Percentiles rank a stretch among this genome's conserved stretches.
These are phyloP conservation scores for Micrasema longulum DNA, from an alignment of 1,140 invertebrate species.

Conservation along the genomic window DNA sequence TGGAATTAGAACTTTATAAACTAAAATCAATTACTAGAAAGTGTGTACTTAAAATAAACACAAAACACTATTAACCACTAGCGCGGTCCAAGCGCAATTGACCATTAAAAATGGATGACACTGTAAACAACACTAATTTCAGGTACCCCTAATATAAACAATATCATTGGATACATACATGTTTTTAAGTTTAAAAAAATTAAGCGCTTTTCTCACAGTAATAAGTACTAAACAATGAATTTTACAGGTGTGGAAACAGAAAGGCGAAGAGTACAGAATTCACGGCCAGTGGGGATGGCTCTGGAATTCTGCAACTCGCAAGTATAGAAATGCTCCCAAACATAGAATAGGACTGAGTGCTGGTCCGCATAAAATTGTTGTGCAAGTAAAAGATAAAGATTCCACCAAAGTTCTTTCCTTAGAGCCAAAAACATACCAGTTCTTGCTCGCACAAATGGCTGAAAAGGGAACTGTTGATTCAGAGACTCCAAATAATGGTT, in stretches of 20 bases:
- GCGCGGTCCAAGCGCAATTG: too few relatives aligned
- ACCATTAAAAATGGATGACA: too few relatives aligned
- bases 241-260: conserved; percentile 93
- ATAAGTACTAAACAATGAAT: background rate
- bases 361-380: conserved; percentile 83
- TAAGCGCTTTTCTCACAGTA: background rate
- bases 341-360: conserved; percentile 70
- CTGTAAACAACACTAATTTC: too few relatives aligned
- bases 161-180: background rate
- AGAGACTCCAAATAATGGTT: conserved; percentile 60
- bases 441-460: conserved; percentile 66
- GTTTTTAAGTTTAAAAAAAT: background rate
- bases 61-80: too few relatives aligned
- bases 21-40: too few relatives aligned
- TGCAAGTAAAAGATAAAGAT: conserved; percentile 78
- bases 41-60: too few relatives aligned
- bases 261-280: conserved; percentile 96
- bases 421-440: conserved; percentile 80
- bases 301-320: conserved; percentile 83
- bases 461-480: background rate
- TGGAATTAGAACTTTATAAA: too few relatives aligned
- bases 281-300: conserved; percentile 96
- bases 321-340: conserved; percentile 60
- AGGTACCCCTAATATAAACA: too few relatives aligned
- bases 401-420: conserved; percentile 78